A percentile compares a stretch with the other conserved stretches of the same genome.
These are phyloP conservation scores for Bellardia pandia DNA, from an alignment of 2,888 invertebrate species.

Conservation along the genomic window DNA sequence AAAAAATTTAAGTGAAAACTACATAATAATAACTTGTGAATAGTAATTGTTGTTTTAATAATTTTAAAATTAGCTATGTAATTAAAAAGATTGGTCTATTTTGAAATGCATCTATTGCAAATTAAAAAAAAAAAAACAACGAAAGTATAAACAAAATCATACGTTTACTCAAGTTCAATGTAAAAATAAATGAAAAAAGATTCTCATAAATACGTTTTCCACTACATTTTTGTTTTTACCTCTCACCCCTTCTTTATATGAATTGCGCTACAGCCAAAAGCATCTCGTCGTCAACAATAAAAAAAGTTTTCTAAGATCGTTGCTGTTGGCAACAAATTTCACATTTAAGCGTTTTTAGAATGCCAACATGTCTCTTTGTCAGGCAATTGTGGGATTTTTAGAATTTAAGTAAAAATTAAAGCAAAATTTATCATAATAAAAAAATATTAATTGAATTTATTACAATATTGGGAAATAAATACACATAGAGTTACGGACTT, in stretches of 20 bases:
- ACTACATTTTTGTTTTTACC: background rate
- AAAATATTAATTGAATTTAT: background rate
- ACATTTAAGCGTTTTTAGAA: conserved; percentile 22
- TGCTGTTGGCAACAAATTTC: conserved; percentile 28
- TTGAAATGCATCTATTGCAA: background rate
- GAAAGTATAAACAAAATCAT: conserved; percentile 23
- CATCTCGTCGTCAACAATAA: background rate
- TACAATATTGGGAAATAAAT: background rate
- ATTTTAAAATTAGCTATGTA: too few relatives aligned
- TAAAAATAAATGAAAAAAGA: conserved; percentile 29
- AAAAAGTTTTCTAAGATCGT: conserved; percentile 21
- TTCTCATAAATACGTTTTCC: background rate
- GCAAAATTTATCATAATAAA: conserved; percentile 14
- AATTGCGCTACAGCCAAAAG: background rate
- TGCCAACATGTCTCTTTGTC: conserved; percentile 37
- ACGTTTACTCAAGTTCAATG: conserved; percentile 61
- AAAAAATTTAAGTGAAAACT: too few relatives aligned
- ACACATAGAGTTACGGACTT: too few relatives aligned
- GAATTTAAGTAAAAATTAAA: background rate
- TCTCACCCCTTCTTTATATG: conserved; percentile 18
- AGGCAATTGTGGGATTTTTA: conserved; percentile 20
- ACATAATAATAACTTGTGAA: too few relatives aligned
- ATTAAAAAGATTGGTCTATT: too few relatives aligned
- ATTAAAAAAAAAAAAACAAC: conserved; percentile 12
- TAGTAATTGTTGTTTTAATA: too few relatives aligned